phyloP scores from a whole-genome alignment of 2,888 invertebrate genomes.

The Syrista parreyssii region DNA sequence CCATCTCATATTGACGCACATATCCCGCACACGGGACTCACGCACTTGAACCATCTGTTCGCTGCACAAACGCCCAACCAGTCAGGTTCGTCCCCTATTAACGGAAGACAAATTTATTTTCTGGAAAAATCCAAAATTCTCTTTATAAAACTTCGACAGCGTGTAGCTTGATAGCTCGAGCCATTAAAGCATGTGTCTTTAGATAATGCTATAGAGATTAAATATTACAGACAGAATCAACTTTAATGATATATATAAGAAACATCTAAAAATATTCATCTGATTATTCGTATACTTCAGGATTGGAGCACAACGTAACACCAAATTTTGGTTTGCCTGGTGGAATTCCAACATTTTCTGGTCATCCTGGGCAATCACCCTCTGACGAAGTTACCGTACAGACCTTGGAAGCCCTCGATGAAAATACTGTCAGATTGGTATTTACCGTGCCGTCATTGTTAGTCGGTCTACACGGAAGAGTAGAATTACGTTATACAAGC shows the following conservation, averaged over 20 bases:
- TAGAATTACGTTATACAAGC: constrained; percentile 85
- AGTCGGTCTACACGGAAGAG: constrained; percentile 87
- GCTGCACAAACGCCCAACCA: constrained; percentile 57
- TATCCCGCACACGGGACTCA: constrained; percentile 50
- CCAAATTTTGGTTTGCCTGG: constrained; percentile 44
- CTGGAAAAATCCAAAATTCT: neutral
- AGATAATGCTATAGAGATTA: neutral
- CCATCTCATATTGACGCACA: constrained; percentile 53
- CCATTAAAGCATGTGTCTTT: neutral
- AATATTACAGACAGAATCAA: neutral
- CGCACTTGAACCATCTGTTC: constrained; percentile 60
- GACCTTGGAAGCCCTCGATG: constrained; percentile 80
- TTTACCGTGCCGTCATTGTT: constrained; percentile 85
- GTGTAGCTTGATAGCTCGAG: neutral
- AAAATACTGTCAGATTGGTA: constrained; percentile 82
- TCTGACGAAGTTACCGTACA: constrained; percentile 70
- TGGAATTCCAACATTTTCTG: constrained; percentile 38
- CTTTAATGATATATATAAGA: neutral
- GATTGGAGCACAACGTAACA: constrained; percentile 51
- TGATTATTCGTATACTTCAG: constrained; percentile 33
- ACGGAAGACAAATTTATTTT: constrained; percentile 2
- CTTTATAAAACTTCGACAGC: neutral
- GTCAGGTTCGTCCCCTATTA: constrained; percentile 60
- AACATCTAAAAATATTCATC: neutral
- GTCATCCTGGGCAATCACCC: constrained; percentile 33